Evolutionary conservation across 2,113 vertebrate species (phyloP).

Genomic region (Perognathus longimembris): DNA sequence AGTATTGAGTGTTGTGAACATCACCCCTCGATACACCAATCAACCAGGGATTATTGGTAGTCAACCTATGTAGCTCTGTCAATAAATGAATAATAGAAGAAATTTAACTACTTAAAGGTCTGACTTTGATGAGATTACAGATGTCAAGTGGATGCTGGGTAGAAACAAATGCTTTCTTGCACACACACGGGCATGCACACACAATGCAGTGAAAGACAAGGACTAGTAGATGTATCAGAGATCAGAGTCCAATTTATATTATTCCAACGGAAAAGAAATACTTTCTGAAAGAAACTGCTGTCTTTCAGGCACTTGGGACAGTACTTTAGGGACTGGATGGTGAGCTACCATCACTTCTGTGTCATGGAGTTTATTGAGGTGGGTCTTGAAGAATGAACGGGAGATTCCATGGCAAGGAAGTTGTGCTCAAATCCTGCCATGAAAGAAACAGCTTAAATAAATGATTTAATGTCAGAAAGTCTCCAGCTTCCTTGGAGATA

Average conservation of each 20-base stretch:
- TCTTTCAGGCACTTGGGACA: too few relatives aligned
- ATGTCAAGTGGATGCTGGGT: background rate
- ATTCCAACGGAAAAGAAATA: background rate
- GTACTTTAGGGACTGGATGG: background rate
- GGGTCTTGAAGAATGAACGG: background rate
- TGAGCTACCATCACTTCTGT: too few relatives aligned
- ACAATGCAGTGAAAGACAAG: background rate
- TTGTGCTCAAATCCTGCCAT: background rate
- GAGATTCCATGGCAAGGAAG: background rate
- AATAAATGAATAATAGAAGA: background rate
- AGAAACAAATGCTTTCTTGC: background rate
- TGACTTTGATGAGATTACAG: background rate
- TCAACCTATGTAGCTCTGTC: background rate
- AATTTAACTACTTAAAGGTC: background rate
- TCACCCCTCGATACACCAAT: background rate
- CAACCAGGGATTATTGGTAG: background rate
- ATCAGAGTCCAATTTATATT: background rate
- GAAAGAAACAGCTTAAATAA: background rate
- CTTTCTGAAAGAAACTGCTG: background rate
- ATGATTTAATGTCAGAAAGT: conserved; percentile 23
- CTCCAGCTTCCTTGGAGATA: background rate
- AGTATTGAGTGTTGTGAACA: background rate
- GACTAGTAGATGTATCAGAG: background rate
- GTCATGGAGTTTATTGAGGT: too few relatives aligned
- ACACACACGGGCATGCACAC: too few relatives aligned